Percentiles rank a stretch among this genome's conserved stretches.
Conservation (phyloP, 2,888 invertebrate species). For the Ormyrus thymus region DNA sequence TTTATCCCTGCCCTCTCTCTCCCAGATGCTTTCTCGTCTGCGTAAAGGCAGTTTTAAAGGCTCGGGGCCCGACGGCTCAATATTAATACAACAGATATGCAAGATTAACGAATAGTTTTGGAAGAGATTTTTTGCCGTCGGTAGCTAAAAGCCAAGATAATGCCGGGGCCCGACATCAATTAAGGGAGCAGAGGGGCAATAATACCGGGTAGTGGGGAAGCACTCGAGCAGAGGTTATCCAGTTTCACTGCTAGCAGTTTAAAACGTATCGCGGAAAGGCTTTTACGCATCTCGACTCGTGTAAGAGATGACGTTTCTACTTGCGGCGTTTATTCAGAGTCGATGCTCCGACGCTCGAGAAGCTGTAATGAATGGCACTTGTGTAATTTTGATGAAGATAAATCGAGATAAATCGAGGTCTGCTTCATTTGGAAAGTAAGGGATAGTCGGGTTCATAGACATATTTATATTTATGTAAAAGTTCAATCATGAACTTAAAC, state of each 20-base stretch:
- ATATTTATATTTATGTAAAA: no score
- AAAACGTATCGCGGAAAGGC: conserved; percentile 26
- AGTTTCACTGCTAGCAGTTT: conserved; percentile 25
- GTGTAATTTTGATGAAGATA: conserved; percentile 38
- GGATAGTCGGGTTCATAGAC: no score
- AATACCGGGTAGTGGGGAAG: conserved; percentile 12
- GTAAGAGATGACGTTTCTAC: background rate
- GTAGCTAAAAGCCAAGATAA: conserved; percentile 40
- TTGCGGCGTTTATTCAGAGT: conserved; percentile 31
- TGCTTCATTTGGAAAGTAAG: background rate
- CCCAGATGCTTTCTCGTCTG: background rate
- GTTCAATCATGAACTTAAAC: no score
- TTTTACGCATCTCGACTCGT: conserved; percentile 14
- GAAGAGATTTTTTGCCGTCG: background rate
- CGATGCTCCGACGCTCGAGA: background rate
- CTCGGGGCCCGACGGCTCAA: background rate
- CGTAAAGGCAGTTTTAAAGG: conserved; percentile 1
- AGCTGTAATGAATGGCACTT: conserved; percentile 42
- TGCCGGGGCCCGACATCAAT: conserved; percentile 35
- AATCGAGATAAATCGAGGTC: conserved; percentile 14
- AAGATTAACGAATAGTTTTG: conserved; percentile 23
- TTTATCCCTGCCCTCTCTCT: background rate
- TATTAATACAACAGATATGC: conserved; percentile 29
- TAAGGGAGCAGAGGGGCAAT: conserved; percentile 21
- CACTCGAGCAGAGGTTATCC: conserved; percentile 33